Percentiles rank a stretch among this genome's conserved stretches.
Conservation (phyloP, 2,797 vertebrate genomes). For the Tarsius wallacei region DNA sequence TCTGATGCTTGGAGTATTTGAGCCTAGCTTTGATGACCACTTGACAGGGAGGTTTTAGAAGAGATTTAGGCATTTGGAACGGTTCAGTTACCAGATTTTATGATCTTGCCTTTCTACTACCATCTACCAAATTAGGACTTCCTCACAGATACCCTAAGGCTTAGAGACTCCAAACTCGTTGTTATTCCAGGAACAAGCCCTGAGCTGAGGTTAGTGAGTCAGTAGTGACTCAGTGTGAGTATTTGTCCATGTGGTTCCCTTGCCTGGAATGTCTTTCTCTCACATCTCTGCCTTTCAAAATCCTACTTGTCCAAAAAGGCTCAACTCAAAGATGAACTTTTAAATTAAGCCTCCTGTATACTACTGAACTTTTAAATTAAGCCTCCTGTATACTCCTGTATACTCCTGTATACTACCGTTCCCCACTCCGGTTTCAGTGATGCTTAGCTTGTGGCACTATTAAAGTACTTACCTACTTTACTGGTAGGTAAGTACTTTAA, state of each 20-base stretch:
- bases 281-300: slow-evolving; percentile 43
- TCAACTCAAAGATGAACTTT: slow-evolving; percentile 27
- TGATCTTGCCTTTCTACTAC: slow-evolving; percentile 50
- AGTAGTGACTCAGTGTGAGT: slow-evolving; percentile 70
- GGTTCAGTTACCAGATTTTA: slow-evolving; percentile 49
- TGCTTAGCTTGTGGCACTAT: not conserved
- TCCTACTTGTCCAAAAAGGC: not conserved
- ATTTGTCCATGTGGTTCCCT: slow-evolving; percentile 18
- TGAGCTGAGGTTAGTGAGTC: slow-evolving; percentile 58
- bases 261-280: slow-evolving; percentile 64
- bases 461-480: slow-evolving; percentile 50
- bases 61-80: not conserved
- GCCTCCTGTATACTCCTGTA: not conserved
- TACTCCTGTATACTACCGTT: too few species aligned
- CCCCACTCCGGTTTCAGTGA: not conserved
- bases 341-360: not conserved
- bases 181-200: slow-evolving; percentile 70
- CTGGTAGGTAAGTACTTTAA: not conserved
- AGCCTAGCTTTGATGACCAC: not conserved
- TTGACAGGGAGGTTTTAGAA: slow-evolving; percentile 17
- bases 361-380: slow-evolving; percentile 34
- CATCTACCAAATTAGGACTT: slow-evolving; percentile 62
- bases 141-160: slow-evolving; percentile 6
- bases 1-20: slow-evolving; percentile 4
- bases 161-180: slow-evolving; percentile 38